phyloP scores from a whole-genome alignment of 2,888 invertebrate species.

The Gryllus longicercus region DNA sequence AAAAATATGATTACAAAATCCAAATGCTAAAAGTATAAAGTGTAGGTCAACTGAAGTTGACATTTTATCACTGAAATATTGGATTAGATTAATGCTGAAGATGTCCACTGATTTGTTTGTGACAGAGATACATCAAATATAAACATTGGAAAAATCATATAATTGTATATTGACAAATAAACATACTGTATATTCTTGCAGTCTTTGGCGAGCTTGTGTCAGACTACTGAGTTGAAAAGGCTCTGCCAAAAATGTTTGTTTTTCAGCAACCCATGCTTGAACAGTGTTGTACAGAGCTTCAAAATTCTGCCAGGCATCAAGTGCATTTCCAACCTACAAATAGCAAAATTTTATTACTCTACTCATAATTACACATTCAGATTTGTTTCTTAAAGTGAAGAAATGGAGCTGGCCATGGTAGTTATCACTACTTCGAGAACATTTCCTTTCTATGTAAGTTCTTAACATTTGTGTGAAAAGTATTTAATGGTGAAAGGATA shows the following conservation, averaged over 20 bases:
- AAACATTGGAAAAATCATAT: neutral
- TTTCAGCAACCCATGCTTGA: slow-evolving; percentile 78
- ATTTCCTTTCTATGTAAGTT: too few species aligned
- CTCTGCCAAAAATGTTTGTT: slow-evolving; percentile 72
- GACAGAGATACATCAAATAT: neutral
- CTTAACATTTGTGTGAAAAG: too few species aligned
- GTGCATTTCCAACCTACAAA: slow-evolving; percentile 68
- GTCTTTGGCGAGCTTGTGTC: slow-evolving; percentile 76
- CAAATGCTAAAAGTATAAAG: neutral
- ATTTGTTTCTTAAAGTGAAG: too few species aligned
- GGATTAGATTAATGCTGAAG: too few species aligned
- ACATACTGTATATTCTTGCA: slow-evolving; percentile 79
- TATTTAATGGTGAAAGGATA: too few species aligned
- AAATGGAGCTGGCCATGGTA: too few species aligned
- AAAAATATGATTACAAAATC: neutral
- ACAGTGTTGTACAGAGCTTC: slow-evolving; percentile 76
- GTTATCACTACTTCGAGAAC: too few species aligned
- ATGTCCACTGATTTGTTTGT: neutral
- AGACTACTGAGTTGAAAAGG: slow-evolving; percentile 74
- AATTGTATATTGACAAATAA: neutral
- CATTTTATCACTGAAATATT: too few species aligned
- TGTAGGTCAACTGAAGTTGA: too few species aligned
- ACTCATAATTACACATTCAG: too few species aligned
- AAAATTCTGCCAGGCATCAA: slow-evolving; percentile 87
- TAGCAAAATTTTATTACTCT: neutral